Evolutionary conservation across 2,113 vertebrate genomes (phyloP), one percentile per base, ranked within the genome.

Genomic region (Aldabrachelys gigantea): DNA sequence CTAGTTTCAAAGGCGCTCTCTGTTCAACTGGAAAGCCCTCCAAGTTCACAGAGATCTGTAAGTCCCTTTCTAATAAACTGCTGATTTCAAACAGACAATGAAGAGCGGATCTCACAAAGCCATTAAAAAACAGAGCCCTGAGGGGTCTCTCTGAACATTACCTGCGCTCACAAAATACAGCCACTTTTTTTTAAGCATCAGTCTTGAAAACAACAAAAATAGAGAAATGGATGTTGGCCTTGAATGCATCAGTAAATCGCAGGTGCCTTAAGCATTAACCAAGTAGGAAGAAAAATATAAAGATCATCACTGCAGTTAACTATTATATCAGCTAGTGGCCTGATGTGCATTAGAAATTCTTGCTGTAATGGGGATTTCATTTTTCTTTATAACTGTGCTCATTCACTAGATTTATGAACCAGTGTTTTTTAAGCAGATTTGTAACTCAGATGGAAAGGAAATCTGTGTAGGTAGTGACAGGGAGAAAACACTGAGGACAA

Each of bases 361-460:
- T 94, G 90, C 94, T 93, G 62, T 90, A 95, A 96, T 94, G 59
- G 88, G 89, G 91, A 86, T 95, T 95, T 96, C 92, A 95, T 96
- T 96, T 91, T 82, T 96, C n/a, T 96, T 96, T 96, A 96, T 88
- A 88, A 92, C 91, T 47, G 62, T 85, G 90, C 96, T 97, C 97
- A 93, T 96, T 97, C 93, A 80, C 76, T 25, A 69, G 92, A 96
- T 97, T 95, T 95, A 97, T 94, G 95, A 96, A 87, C 90, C 85
- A n/a, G 78, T 95, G 92, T 94, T 95, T 89, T 82, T 78, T 49
- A 29, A 91, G 95, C 84, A 95, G 84, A 86, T 89, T 69, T 91
- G 84, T 24, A 84, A 80, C 2, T 78, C 82, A 85, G 52, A 3
- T 7, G 82, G 22, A 25, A 25, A 75, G 38, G 72, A 92, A 88